A percentile compares a stretch with the other conserved stretches of the same genome.
Evolutionary conservation across 2,113 vertebrate species (phyloP).

Genomic region (Papio anubis): DNA sequence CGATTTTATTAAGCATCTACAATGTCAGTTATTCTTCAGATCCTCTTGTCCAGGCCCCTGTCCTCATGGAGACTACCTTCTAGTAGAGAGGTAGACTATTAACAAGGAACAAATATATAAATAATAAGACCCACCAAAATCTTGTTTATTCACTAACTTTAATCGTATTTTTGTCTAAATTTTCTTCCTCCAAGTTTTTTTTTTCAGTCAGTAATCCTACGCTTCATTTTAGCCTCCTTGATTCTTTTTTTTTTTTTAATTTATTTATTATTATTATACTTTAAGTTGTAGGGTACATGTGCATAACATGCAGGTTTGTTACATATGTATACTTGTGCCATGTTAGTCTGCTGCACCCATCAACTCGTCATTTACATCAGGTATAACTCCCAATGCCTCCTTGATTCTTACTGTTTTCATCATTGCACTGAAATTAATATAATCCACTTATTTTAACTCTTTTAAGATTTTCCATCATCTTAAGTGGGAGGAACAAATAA

Average conservation of each 20-base stretch:
- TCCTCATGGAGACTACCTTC: not conserved
- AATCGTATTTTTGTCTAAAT: not conserved
- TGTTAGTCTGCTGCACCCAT: too few relatives aligned
- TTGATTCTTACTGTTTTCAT: not conserved
- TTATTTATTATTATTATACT: too few relatives aligned
- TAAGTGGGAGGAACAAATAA: constrained; percentile 1
- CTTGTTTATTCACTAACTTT: not conserved
- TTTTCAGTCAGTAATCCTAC: not conserved
- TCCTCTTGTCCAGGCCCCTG: not conserved
- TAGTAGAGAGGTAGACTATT: not conserved
- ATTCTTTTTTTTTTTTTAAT: not conserved
- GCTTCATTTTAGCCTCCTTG: not conserved
- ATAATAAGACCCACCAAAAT: not conserved
- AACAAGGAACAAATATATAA: not conserved
- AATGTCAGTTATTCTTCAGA: not conserved
- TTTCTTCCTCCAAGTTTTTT: not conserved
- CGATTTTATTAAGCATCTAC: not conserved
- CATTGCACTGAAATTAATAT: not conserved
- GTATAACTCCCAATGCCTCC: not conserved
- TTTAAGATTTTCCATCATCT: not conserved
- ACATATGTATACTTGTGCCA: too few relatives aligned
- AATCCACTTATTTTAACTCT: not conserved
- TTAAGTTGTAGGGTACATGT: too few relatives aligned
- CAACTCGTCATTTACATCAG: too few relatives aligned
- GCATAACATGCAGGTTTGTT: too few relatives aligned